Evolutionary conservation across 2,888 invertebrate genomes (phyloP), one percentile per base, ranked within the genome.

Genomic region (Drosophila histrio): DNA sequence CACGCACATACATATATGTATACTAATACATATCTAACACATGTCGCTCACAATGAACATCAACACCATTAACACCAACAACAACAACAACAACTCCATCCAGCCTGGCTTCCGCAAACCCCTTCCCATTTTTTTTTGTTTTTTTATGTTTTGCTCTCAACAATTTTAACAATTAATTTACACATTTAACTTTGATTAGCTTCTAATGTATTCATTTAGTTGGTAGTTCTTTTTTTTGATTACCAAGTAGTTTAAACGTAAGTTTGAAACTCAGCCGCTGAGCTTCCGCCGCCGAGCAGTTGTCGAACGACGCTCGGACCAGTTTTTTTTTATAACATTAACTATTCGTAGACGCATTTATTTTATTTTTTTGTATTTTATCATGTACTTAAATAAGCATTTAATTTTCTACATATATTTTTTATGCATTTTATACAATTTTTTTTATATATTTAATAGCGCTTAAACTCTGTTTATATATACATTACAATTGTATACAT

Each of bases 261-360:
- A 66, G 61, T 76, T 84, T 50, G 65, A 79, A 75, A 72, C 77
- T 80, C 84, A 80, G 78, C 49, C 77, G 70, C 50, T 76, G 79
- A 87, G 79, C 84, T 83, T 81, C 73, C 78, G 64, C 30, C 38
- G 62, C 57, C 59, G 57, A 43, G 61, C 43, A 65, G 76, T 88
- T 89, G 89, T 86, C 73, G 70, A 90, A 86, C 81, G 86, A 87
- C 69, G 71, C 63, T 67, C 44, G 61, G 38, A 60, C 32, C 43
- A 32, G 46, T 59, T 57, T 57, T 62, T 60, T 59, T 62, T 71
- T 49, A 56, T 41, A 41, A 36, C 47, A 32, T 50, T n/a, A 41
- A 32, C 13, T 64, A 71, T 15, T 34, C 11, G 11, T 19, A 22
- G 67, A 66, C 54, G 64, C 64, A 72, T 63, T 72, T 67, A 68